A percentile compares a stretch with the other conserved stretches of the same genome.
Conservation (phyloP, 2,113 vertebrate genomes). For the Cricetomys ansorgei region DNA sequence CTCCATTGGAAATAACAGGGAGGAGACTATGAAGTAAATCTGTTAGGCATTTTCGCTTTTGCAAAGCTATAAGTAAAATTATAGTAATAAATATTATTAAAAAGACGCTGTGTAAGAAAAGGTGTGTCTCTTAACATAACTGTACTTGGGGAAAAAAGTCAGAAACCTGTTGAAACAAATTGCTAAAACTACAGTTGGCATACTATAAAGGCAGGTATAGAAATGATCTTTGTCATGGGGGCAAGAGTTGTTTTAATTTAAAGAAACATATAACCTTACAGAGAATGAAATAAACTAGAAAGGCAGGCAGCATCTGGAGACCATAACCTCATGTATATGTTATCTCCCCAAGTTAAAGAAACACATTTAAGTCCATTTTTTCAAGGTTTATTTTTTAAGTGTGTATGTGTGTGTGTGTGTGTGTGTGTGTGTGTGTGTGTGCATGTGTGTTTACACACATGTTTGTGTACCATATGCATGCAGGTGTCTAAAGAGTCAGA, state of each 20-base stretch:
- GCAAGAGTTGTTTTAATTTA: neutral
- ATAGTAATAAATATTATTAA: neutral
- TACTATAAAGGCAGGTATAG: neutral
- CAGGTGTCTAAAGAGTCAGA: neutral
- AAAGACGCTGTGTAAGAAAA: neutral
- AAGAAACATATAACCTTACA: neutral
- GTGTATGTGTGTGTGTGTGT: neutral
- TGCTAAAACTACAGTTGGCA: neutral
- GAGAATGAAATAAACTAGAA: slow-evolving; percentile 40
- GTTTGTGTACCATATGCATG: neutral
- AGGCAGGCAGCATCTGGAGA: neutral
- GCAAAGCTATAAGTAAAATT: neutral
- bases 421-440: neutral
- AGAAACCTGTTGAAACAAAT: neutral
- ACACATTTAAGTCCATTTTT: neutral
- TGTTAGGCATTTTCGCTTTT: neutral
- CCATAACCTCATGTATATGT: neutral
- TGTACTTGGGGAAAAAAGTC: neutral
- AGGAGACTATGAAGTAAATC: neutral
- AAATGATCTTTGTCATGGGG: neutral
- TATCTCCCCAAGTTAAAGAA: slow-evolving; percentile 23
- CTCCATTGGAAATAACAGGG: neutral
- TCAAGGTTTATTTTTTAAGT: neutral
- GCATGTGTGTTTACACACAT: neutral
- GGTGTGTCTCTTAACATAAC: neutral